Percentiles rank a stretch among this genome's conserved stretches.
Evolutionary conservation across 2,888 invertebrate genomes (phyloP).

Genomic region (Brachycybe producta): DNA sequence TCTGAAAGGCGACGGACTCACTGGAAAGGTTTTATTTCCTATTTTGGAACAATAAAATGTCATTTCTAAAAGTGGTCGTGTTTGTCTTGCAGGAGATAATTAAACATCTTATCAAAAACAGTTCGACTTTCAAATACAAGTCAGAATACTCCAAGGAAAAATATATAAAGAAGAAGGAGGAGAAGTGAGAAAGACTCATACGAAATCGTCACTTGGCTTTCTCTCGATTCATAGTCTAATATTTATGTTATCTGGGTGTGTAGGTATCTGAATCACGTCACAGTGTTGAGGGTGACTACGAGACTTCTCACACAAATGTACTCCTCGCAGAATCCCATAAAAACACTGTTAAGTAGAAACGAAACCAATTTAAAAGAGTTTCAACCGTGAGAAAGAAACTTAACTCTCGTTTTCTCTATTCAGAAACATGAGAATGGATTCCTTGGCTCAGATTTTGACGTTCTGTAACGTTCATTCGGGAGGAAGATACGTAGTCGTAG

Average conservation of each 20-base stretch:
- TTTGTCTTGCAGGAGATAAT: conserved; percentile 52
- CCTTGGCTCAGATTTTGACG: conserved; percentile 73
- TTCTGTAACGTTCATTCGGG: conserved; percentile 64
- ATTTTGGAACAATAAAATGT: not conserved
- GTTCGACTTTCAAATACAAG: conserved; percentile 74
- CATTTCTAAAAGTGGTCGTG: not conserved
- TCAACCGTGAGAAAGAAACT: not conserved
- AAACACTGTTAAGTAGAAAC: conserved; percentile 32
- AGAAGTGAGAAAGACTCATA: conserved; percentile 84
- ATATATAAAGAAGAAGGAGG: conserved; percentile 84
- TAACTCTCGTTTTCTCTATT: conserved; percentile 15
- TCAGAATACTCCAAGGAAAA: conserved; percentile 80
- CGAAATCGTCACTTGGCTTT: no score
- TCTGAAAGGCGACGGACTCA: conserved; percentile 58
- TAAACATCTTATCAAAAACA: conserved; percentile 74
- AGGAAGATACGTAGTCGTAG: conserved; percentile 64
- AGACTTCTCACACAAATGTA: conserved; percentile 71
- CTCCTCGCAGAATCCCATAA: conserved; percentile 56
- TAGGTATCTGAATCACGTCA: conserved; percentile 28
- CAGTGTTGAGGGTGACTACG: conserved; percentile 60
- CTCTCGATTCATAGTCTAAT: not conserved
- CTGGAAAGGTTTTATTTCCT: conserved; percentile 40
- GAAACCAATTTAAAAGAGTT: not conserved
- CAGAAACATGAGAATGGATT: conserved; percentile 65
- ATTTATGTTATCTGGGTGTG: not conserved